These are phyloP conservation scores for Chroicocephalus ridibundus DNA, from an alignment of 2,113 vertebrate genomes.

Conservation along the genomic window DNA sequence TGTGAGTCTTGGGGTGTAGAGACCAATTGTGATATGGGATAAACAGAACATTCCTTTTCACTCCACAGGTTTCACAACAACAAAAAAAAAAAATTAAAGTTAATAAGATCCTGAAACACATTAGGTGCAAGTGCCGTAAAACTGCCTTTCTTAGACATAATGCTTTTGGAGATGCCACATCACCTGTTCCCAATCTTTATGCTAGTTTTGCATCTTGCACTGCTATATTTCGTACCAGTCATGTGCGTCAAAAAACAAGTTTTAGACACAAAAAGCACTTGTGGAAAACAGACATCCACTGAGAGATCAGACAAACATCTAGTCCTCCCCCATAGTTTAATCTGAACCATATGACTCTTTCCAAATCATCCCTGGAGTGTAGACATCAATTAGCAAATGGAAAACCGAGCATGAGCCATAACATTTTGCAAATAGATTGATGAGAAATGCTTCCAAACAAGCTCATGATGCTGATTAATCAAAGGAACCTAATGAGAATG, in stretches of 20 bases:
- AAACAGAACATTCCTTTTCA: neutral
- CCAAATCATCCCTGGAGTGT: neutral
- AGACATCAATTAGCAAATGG: neutral
- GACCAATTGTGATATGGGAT: neutral
- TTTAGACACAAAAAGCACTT: neutral
- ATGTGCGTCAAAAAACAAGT: neutral
- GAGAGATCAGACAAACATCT: neutral
- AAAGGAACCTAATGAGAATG: conserved; percentile 20
- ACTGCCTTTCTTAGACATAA: neutral
- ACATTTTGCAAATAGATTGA: conserved; percentile 33
- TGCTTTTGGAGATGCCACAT: neutral
- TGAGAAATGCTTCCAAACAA: conserved; percentile 39
- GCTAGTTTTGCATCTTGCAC: neutral
- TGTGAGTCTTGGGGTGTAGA: neutral
- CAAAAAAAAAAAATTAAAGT: neutral
- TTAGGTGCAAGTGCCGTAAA: neutral
- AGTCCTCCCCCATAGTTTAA: conserved; percentile 2
- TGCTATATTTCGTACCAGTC: neutral
- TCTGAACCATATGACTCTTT: neutral
- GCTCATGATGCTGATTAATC: conserved; percentile 48
- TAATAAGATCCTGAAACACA: neutral
- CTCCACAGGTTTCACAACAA: neutral
- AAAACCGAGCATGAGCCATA: conserved; percentile 25
- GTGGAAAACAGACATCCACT: neutral
- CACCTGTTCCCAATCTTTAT: neutral